Percentiles rank a stretch among this genome's conserved stretches.
These are phyloP conservation scores for Megalops cyprinoides DNA, from an alignment of 2,797 vertebrate species.

Conservation along the genomic window DNA sequence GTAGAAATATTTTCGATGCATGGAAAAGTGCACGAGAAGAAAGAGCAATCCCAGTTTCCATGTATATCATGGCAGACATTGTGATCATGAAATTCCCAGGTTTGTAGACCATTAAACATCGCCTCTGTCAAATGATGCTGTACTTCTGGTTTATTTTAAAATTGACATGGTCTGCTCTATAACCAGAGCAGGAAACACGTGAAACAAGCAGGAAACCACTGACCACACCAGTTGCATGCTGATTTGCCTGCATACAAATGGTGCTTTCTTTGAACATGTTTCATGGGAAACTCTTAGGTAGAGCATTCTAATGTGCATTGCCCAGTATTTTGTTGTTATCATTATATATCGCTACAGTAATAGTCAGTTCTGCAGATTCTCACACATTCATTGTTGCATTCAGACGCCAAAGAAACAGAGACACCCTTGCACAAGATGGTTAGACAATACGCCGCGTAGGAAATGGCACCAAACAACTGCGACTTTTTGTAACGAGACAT, in stretches of 20 bases:
- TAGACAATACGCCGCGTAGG: too few species aligned
- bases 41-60: conserved; percentile 45
- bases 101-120: conserved; percentile 64
- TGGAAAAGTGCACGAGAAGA: conserved; percentile 40
- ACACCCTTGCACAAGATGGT: too few species aligned
- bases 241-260: background rate
- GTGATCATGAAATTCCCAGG: conserved; percentile 51
- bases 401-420: too few species aligned
- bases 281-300: too few species aligned
- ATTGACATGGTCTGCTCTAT: background rate
- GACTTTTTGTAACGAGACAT: too few species aligned
- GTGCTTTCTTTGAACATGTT: background rate
- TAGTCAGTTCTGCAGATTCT: too few species aligned
- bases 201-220: background rate
- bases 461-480: too few species aligned
- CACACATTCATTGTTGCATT: too few species aligned
- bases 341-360: too few species aligned
- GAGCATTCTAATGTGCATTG: too few species aligned
- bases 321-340: too few species aligned
- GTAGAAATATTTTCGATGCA: conserved; percentile 57
- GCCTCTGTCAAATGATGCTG: conserved; percentile 49
- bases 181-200: background rate
- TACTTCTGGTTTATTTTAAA: conserved; percentile 41
- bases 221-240: background rate
- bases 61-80: conserved; percentile 42